These are phyloP conservation scores for Lamellibrachia luymesi DNA, from an alignment of 1,140 invertebrate species.

Conservation along the genomic window DNA sequence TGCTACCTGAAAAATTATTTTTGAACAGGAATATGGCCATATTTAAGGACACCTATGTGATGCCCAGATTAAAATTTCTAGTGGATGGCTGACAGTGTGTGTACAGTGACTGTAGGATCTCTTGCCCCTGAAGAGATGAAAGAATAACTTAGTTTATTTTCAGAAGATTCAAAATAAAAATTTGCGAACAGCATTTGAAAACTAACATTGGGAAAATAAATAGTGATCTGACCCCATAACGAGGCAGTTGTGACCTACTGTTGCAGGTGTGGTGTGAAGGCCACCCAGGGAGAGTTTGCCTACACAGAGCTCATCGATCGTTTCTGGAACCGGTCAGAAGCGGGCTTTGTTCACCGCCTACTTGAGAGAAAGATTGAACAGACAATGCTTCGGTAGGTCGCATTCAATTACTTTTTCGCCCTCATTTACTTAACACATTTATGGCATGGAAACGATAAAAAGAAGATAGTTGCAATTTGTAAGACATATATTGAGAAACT, in stretches of 20 bases:
- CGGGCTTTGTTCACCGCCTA: background rate
- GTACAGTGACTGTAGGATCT: no score
- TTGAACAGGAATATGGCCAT: no score
- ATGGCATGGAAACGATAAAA: background rate
- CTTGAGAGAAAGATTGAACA: background rate
- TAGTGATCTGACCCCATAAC: background rate
- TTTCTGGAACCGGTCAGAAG: slow-evolving; percentile 37
- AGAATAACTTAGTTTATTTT: no score
- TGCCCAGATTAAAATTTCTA: no score
- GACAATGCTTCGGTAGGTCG: background rate
- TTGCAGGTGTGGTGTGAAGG: slow-evolving; percentile 35
- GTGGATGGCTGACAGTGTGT: no score
- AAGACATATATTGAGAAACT: no score
- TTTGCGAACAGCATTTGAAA: no score
- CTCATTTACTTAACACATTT: background rate
- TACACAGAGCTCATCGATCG: slow-evolving; percentile 41
- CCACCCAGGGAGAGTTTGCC: slow-evolving; percentile 40
- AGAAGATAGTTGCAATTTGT: background rate
- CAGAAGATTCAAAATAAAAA: no score
- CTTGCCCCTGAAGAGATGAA: no score
- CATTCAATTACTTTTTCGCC: background rate
- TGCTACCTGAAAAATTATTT: no score
- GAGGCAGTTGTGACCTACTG: background rate
- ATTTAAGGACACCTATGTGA: no score
- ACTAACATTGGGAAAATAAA: no score